phyloP scores from a whole-genome alignment of 2,113 vertebrate species.

The Condylura cristata region DNA sequence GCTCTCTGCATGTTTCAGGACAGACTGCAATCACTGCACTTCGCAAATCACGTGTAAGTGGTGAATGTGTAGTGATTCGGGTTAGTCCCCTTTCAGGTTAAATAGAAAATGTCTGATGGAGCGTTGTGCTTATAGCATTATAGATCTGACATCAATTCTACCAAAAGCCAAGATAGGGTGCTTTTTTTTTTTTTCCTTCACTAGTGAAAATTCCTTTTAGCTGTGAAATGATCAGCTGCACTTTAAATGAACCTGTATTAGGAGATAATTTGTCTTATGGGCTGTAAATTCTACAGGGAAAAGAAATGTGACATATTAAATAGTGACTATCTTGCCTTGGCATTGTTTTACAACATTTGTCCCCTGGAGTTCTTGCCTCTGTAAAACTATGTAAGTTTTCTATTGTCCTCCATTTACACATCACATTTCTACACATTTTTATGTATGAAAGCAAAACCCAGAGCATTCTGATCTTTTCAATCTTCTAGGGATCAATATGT shows the following conservation, averaged over 20 bases:
- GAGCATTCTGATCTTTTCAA: slow-evolving; percentile 35
- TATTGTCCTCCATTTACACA: background rate
- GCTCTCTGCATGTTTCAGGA: background rate
- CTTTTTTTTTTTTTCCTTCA: background rate
- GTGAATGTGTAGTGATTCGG: slow-evolving; percentile 56
- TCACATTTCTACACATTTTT: background rate
- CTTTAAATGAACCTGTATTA: slow-evolving; percentile 82
- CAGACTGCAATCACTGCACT: background rate
- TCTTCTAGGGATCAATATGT: slow-evolving; percentile 68
- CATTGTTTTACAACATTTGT: background rate
- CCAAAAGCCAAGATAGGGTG: slow-evolving; percentile 34
- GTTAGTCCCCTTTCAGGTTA: slow-evolving; percentile 77
- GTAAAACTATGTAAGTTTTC: background rate
- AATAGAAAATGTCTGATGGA: slow-evolving; percentile 80
- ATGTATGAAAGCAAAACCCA: slow-evolving; percentile 24
- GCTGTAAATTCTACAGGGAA: slow-evolving; percentile 22
- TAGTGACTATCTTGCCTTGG: background rate
- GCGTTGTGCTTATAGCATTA: slow-evolving; percentile 68
- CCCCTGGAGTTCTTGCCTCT: slow-evolving; percentile 15
- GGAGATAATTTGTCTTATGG: slow-evolving; percentile 70
- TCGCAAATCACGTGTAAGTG: slow-evolving; percentile 63
- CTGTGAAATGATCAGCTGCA: slow-evolving; percentile 77
- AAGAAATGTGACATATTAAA: slow-evolving; percentile 45
- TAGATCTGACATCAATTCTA: slow-evolving; percentile 79
- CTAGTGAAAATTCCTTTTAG: slow-evolving; percentile 75